Evolutionary conservation across 2,797 vertebrate genomes (phyloP), one percentile per base, ranked within the genome.

Genomic region (Florisuga fusca): DNA sequence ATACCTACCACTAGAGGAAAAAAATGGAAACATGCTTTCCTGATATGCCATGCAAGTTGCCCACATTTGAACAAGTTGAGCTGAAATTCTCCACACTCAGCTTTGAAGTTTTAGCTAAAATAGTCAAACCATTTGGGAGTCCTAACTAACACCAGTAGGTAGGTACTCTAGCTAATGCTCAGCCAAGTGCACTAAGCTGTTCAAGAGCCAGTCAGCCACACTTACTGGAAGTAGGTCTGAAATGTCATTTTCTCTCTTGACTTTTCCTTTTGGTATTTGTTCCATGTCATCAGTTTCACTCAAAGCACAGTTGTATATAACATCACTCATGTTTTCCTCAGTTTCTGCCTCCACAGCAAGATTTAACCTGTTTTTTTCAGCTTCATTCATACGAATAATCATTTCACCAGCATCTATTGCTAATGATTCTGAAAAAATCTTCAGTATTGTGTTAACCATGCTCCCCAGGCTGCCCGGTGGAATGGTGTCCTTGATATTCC

Each of bases 201-300:
- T 38, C 2, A 1, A 54, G 31, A 73, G 21, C 26, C 54, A 74
- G 33, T 20, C 72, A 33, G 54, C 17, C 34, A 53, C 63, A 97
- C 99, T 98, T 97, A 99, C 99, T 55, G 99, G 99, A 95, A 99
- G 97, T 12, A 99, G 98, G 96, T 99, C 99, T 1, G 99, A 99
- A 96, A 99, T 53, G 25, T 99, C 98, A 31, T 98, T 98, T 45
- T 97, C 97, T 71, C 94, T 97, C 9, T 46, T 83, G 73, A 91
- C 69, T 92, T 98, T 98, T 89, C 95, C 96, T 67, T 98, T 98
- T 38, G 94, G 97, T 72, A 84, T 53, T 91, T 98, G 98, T 27
- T 98, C 98, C 95, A 97, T 98, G 63, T 98, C 98, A 61, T 97
- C 97, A 38, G 98, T 98, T 66, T 98, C 98, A 31, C 93, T 94